phyloP scores from a whole-genome alignment of 2,797 vertebrate genomes.

The Chromis chromis region DNA sequence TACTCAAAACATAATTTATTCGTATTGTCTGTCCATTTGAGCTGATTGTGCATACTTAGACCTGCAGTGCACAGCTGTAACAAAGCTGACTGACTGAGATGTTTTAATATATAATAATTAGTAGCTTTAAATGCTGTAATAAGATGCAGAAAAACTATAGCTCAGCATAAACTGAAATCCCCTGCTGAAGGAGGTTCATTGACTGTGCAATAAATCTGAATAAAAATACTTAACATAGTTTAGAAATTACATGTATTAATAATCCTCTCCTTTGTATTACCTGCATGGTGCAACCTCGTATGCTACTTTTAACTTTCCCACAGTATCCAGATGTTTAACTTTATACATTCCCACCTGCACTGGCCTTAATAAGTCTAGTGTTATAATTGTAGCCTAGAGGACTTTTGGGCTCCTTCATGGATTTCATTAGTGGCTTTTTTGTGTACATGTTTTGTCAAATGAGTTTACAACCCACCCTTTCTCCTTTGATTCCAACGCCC shows the following conservation, averaged over 20 bases:
- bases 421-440: slow-evolving; percentile 69
- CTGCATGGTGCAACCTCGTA: not conserved
- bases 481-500: slow-evolving; percentile 90
- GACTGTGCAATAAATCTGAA: too few species aligned
- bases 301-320: slow-evolving; percentile 46
- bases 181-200: not conserved
- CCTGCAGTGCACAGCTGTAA: not conserved
- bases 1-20: not conserved
- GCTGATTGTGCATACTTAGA: not conserved
- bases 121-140: not conserved
- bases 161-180: not conserved
- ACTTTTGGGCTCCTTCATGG: slow-evolving; percentile 53
- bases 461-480: slow-evolving; percentile 88
- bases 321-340: slow-evolving; percentile 38
- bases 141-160: not conserved
- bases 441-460: slow-evolving; percentile 28
- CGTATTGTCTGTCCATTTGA: not conserved
- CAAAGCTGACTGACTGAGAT: not conserved
- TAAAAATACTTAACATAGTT: too few species aligned
- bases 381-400: slow-evolving; percentile 40
- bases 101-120: not conserved
- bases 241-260: too few species aligned
- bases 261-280: too few species aligned
- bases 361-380: slow-evolving; percentile 15
- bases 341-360: slow-evolving; percentile 32